A percentile compares a stretch with the other conserved stretches of the same genome.
phyloP scores from a whole-genome alignment of 2,888 invertebrate species.

The Listrodromus nycthemerus region DNA sequence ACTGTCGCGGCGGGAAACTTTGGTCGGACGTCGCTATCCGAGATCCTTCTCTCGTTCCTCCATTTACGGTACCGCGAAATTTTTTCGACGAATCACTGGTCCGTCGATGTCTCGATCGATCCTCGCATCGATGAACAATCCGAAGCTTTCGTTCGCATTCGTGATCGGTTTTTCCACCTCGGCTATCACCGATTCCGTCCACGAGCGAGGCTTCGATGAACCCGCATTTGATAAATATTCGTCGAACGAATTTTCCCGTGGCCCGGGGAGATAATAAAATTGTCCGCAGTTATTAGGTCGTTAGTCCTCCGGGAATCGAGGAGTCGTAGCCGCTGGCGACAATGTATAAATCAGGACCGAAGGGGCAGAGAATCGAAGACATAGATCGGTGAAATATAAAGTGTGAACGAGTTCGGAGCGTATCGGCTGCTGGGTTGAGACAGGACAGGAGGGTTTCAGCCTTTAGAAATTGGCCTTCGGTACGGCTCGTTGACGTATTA shows the following conservation, averaged over 20 bases:
- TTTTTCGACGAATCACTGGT: constrained; percentile 40
- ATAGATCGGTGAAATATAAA: constrained; percentile 16
- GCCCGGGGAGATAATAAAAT: constrained; percentile 55
- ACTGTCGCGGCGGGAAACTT: constrained; percentile 47
- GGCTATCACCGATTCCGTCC: neutral
- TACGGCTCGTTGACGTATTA: constrained; percentile 49
- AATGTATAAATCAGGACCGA: constrained; percentile 16
- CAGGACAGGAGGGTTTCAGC: constrained; percentile 35
- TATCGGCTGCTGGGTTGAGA: neutral
- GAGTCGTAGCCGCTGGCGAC: neutral
- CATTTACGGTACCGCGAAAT: constrained; percentile 7
- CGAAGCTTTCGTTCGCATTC: neutral
- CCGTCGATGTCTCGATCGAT: constrained; percentile 20
- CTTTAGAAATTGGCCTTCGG: constrained; percentile 52
- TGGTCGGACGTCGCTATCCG: constrained; percentile 44
- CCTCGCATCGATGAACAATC: neutral
- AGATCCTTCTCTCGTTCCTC: constrained; percentile 1
- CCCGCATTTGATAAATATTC: constrained; percentile 18
- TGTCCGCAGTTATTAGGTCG: constrained; percentile 17
- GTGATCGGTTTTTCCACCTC: neutral
- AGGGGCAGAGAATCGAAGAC: constrained; percentile 32
- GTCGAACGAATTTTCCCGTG: constrained; percentile 6
- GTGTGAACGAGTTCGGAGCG: neutral
- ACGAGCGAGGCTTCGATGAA: neutral
- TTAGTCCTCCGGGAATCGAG: constrained; percentile 31